phyloP scores from a whole-genome alignment of 2,113 vertebrate species.

The Pseudopipra pipra region DNA sequence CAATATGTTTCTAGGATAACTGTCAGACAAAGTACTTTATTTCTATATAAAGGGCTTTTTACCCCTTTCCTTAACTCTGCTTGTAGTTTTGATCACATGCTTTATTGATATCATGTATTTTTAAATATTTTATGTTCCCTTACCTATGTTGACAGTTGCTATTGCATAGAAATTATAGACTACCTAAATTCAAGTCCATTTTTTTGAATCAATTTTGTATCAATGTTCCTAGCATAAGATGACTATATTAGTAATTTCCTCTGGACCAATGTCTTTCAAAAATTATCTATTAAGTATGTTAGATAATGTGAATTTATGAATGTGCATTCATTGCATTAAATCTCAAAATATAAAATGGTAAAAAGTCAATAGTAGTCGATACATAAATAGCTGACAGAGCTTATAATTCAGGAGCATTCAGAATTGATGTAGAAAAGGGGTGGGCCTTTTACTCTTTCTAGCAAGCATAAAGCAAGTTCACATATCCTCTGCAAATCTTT shows the following conservation, averaged over 20 bases:
- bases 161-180: neutral
- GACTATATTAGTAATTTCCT: constrained; percentile 22
- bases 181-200: neutral
- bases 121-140: neutral
- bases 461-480: neutral
- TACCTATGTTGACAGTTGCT: neutral
- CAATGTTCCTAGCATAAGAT: neutral
- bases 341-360: constrained; percentile 33
- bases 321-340: neutral
- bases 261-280: neutral
- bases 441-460: neutral
- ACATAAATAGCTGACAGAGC: neutral
- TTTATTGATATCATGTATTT: neutral
- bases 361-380: neutral
- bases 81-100: neutral
- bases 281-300: neutral
- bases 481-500: neutral
- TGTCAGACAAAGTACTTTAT: neutral
- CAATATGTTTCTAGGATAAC: neutral
- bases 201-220: neutral
- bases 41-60: neutral
- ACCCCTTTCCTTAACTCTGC: neutral
- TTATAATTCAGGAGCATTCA: neutral
- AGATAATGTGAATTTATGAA: constrained; percentile 38
- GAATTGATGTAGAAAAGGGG: neutral